Percentiles rank a stretch among this genome's conserved stretches.
These are phyloP conservation scores for Spodoptera litura DNA, from an alignment of 1,140 invertebrate genomes.

Conservation along the genomic window DNA sequence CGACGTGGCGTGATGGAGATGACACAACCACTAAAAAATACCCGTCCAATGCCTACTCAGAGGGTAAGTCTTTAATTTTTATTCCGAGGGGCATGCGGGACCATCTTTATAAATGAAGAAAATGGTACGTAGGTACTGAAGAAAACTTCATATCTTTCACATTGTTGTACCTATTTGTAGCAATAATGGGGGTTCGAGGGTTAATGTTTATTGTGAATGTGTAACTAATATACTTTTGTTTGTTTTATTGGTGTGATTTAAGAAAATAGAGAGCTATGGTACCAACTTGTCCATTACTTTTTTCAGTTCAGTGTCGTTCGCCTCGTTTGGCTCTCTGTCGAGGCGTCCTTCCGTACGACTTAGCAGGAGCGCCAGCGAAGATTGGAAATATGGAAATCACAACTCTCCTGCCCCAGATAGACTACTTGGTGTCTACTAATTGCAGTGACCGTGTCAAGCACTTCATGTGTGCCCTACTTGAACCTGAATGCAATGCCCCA, in stretches of 20 bases:
- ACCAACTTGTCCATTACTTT: not conserved
- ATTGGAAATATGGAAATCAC: constrained; percentile 73
- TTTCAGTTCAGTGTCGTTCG: constrained; percentile 81
- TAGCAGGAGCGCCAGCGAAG: constrained; percentile 82
- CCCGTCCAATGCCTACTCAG: constrained; percentile 73
- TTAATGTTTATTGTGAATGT: not conserved
- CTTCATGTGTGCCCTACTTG: constrained; percentile 88
- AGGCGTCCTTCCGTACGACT: constrained; percentile 88
- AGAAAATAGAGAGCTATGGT: not conserved
- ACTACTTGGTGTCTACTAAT: constrained; percentile 87
- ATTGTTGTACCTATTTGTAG: not conserved
- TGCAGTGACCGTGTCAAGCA: constrained; percentile 88
- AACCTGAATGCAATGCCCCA: constrained; percentile 88
- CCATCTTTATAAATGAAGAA: constrained; percentile 33
- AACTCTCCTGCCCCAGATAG: constrained; percentile 84
- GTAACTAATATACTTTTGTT: constrained; percentile 11
- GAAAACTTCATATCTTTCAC: not conserved
- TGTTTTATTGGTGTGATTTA: not conserved
- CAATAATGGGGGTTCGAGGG: not conserved
- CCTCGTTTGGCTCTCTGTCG: constrained; percentile 84
- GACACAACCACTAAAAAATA: constrained; percentile 80
- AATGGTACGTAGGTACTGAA: constrained; percentile 39
- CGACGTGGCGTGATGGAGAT: constrained; percentile 79
- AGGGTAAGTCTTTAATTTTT: constrained; percentile 69
- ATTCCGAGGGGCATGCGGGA: constrained; percentile 60